phyloP scores from a whole-genome alignment of 2,797 vertebrate genomes.

The Periophthalmus magnuspinnatus region DNA sequence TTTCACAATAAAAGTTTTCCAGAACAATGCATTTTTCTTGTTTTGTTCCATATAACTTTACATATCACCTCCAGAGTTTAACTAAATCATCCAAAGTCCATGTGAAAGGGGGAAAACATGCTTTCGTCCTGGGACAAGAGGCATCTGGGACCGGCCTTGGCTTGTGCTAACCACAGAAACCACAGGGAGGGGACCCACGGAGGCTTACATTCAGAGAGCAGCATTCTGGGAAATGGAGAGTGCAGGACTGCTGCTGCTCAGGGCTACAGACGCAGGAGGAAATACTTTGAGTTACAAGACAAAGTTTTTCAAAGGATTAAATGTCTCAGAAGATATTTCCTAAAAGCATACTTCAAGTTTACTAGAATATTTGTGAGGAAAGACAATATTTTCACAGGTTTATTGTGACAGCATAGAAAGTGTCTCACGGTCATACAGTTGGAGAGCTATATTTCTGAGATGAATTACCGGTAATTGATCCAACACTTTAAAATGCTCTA shows the following conservation, averaged over 20 bases:
- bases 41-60: not conserved
- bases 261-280: conserved; percentile 15
- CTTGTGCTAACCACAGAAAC: conserved; percentile 50
- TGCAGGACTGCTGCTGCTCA: conserved; percentile 36
- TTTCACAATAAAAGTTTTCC: not conserved
- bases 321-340: conserved; percentile 1
- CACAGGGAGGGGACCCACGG: conserved; percentile 50
- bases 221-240: conserved; percentile 53
- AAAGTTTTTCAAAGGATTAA: conserved; percentile 4
- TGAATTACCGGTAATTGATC: not conserved
- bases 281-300: conserved; percentile 1
- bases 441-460: not conserved
- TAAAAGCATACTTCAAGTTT: not conserved
- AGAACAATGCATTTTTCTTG: not conserved
- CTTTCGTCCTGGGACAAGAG: conserved; percentile 14
- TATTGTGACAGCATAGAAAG: not conserved
- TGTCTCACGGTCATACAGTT: not conserved
- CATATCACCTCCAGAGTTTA: not conserved
- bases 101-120: not conserved
- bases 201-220: conserved; percentile 46
- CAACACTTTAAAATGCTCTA: not conserved
- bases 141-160: conserved; percentile 40
- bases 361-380: conserved; percentile 1
- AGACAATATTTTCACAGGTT: conserved; percentile 1
- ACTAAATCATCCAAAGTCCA: conserved; percentile 2